Evolutionary conservation across 2,113 vertebrate species (phyloP), one percentile per base, ranked within the genome.

Genomic region (Nerophis lumbriciformis): DNA sequence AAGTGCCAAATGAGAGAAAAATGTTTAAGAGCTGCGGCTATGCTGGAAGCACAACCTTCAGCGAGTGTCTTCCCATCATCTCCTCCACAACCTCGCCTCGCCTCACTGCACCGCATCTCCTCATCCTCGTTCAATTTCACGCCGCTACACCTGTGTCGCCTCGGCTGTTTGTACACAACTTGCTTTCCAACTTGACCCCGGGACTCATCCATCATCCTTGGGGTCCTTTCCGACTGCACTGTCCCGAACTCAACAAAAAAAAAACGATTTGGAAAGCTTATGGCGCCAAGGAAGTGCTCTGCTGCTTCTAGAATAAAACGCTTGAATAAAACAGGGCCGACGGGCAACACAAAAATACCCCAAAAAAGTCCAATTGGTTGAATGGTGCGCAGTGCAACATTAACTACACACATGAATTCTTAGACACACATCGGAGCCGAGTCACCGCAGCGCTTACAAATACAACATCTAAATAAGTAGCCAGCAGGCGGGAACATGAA

Each of bases 111-210:
- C 36, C 4, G 1, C 44, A 50, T 65, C 60, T 54, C 45, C 15
- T 45, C 63, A n/a, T 63, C 16, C 59, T 62, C 49, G 50, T 71
- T 71, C 67, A 37, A 71, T 77, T 79, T 73, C 65, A 68, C 45
- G 38, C 62, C 9, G 69, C 2, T 42, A 59, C 53, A 58, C 71
- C 62, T 21, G 57, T 15, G 45, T 60, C 6, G 4, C 12, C 63
- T 50, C 8, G 56, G 36, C 38, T 37, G 63, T 68, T 51, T 38
- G 59, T 66, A 78, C 82, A 77, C 58, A 77, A 65, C 53, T 58
- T 15, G 60, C 54, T 52, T 19, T 37, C 35, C 53, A 39, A 50
- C 58, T 4, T 61, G 71, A 77, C 71, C 71, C 44, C 13, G 4
- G 5, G 21, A 54, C 61, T 63, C 39, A 13, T 66, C 47, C n/a